phyloP scores from a whole-genome alignment of 2,113 vertebrate genomes.

The Burhinus bistriatus region DNA sequence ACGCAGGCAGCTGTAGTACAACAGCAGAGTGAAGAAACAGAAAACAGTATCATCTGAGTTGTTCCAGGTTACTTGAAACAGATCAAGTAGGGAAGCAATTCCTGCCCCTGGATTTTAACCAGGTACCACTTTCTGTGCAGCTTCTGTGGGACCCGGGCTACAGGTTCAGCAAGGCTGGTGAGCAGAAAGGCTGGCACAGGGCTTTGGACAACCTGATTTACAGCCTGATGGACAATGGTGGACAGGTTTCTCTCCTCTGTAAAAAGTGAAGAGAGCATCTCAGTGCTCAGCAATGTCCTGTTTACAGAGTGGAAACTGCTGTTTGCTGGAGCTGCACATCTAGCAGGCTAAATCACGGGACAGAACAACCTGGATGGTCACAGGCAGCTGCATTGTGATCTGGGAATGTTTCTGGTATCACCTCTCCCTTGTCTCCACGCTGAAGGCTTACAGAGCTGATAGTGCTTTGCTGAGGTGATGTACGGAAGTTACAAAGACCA shows the following conservation, averaged over 20 bases:
- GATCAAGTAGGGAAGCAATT: not conserved
- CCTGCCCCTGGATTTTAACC: not conserved
- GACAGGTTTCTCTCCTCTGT: not conserved
- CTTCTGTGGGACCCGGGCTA: not conserved
- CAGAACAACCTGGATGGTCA: constrained; percentile 6
- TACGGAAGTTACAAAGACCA: not conserved
- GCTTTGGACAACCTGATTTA: not conserved
- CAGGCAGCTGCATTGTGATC: not conserved
- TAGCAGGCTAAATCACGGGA: not conserved
- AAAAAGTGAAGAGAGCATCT: not conserved
- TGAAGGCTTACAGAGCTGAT: not conserved
- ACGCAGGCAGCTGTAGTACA: not conserved
- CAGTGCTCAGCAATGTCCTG: constrained; percentile 38
- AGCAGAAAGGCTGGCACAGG: not conserved
- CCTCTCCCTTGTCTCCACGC: not conserved
- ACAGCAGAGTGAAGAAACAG: not conserved
- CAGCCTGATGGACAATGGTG: not conserved
- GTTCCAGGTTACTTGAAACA: not conserved
- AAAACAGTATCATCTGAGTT: not conserved
- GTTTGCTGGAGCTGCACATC: constrained; percentile 31
- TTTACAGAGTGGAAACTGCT: not conserved
- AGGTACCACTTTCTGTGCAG: not conserved
- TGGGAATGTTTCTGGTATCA: not conserved
- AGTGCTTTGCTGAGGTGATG: not conserved
- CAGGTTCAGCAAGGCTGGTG: not conserved